These are phyloP conservation scores for Lucilia cuprina DNA, from an alignment of 1,140 invertebrate genomes.

Conservation along the genomic window DNA sequence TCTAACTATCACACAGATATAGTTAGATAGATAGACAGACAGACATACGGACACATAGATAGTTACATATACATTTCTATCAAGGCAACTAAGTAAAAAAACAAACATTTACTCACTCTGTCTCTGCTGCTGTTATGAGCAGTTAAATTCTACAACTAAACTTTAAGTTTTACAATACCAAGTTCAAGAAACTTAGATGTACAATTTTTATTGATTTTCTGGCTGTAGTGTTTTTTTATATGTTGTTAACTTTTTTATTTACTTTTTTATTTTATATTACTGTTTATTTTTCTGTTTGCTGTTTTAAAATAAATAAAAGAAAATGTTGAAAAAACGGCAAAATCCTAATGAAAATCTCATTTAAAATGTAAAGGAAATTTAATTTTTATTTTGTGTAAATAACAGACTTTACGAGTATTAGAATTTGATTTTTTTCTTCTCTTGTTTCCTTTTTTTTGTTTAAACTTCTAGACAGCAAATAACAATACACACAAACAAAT, in stretches of 20 bases:
- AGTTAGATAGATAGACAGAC: background rate
- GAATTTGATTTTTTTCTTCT: background rate
- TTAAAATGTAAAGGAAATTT: constrained; percentile 4
- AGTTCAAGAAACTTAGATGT: constrained; percentile 13
- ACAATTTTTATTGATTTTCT: background rate
- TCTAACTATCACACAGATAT: background rate
- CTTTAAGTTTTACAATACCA: background rate
- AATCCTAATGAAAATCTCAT: background rate
- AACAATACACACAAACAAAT: background rate
- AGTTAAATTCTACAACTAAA: background rate
- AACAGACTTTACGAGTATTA: background rate
- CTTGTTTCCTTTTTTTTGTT: background rate
- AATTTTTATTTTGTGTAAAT: background rate
- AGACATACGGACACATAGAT: background rate
- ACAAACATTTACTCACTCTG: too few species aligned
- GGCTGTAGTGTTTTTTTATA: background rate
- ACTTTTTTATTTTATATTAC: background rate
- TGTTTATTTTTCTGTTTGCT: background rate
- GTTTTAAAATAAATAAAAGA: background rate
- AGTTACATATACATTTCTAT: background rate
- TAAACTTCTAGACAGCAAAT: too few species aligned
- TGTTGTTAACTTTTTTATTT: background rate
- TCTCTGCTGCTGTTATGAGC: background rate
- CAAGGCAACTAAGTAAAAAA: too few species aligned
- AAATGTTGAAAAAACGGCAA: background rate